Evolutionary conservation across 2,888 invertebrate genomes (phyloP), one percentile per base, ranked within the genome.

Genomic region (Colletes collaris): DNA sequence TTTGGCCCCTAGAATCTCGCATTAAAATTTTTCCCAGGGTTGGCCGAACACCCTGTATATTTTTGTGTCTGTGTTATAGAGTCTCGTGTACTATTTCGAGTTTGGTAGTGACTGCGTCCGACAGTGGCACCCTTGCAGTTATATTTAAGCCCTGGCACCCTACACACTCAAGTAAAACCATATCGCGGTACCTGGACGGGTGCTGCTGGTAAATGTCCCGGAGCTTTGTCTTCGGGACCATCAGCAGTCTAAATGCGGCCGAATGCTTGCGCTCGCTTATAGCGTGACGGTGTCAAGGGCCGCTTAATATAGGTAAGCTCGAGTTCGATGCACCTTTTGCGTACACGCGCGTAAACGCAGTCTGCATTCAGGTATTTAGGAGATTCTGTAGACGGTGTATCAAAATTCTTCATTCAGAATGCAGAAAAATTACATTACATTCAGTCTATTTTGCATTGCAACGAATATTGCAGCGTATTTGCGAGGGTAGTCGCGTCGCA

Each of bases 211-310:
- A 76, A 82, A 81, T 79, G 81, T 86, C 79, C 72, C 68, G 55
- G 55, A 74, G 80, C 80, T 87, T 87, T 84, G 86, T 87, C 86
- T 82, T 74, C 58, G 76, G 16, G 63, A 71, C 64, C 73, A 62
- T 56, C 82, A 59, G 56, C 64, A 67, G 60, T 87, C 87, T 87
- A 87, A 86, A 86, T 75, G 69, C 75, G 66, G 77, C 71, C 71
- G 77, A 72, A 77, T 72, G 76, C 83, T 73, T 71, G 71, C 76
- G 63, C 79, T 70, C 53, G 63, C 46, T 55, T 78, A 75, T 76
- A 50, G 75, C 75, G 70, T 74, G 78, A 87, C 85, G 87, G 79
- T 86, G 86, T 86, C 86, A 86, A 86, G 86, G 86, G 85, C 86
- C 85, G 87, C 86, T 86, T 86, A 87, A 86, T 86, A 86, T 86